Conservation (phyloP, 2,797 vertebrate species). For the Threskiornis aethiopicus region DNA sequence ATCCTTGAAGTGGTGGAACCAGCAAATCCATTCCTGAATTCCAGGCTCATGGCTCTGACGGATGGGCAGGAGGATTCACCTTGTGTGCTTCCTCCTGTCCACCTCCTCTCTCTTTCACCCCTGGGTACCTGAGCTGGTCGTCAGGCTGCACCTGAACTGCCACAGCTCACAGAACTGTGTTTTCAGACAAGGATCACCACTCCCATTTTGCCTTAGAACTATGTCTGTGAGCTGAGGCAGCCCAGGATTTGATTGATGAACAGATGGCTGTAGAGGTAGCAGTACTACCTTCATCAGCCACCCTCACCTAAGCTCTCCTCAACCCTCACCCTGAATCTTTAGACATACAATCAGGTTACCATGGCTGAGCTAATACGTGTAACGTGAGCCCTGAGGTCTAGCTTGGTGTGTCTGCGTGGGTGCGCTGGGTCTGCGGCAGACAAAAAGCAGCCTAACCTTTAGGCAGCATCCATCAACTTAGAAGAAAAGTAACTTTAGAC, state of each 20-base stretch:
- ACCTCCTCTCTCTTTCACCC: not conserved
- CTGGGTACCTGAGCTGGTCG: not conserved
- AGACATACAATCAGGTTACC: not conserved
- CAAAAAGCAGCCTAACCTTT: not conserved
- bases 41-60: not conserved
- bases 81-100: not conserved
- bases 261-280: not conserved
- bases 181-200: not conserved
- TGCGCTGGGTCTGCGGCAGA: not conserved
- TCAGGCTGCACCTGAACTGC: not conserved
- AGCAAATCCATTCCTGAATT: not conserved
- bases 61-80: not conserved
- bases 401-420: not conserved
- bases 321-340: not conserved
- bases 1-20: not conserved
- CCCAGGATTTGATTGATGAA: not conserved
- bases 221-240: not conserved
- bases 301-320: not conserved
- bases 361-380: not conserved
- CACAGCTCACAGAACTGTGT: not conserved
- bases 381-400: accelerated
- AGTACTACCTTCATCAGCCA: not conserved
- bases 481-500: not conserved
- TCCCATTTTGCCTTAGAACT: not conserved
- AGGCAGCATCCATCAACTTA: not conserved